Conservation (phyloP, 2,113 vertebrate species). For the Dissostichus mawsoni region DNA sequence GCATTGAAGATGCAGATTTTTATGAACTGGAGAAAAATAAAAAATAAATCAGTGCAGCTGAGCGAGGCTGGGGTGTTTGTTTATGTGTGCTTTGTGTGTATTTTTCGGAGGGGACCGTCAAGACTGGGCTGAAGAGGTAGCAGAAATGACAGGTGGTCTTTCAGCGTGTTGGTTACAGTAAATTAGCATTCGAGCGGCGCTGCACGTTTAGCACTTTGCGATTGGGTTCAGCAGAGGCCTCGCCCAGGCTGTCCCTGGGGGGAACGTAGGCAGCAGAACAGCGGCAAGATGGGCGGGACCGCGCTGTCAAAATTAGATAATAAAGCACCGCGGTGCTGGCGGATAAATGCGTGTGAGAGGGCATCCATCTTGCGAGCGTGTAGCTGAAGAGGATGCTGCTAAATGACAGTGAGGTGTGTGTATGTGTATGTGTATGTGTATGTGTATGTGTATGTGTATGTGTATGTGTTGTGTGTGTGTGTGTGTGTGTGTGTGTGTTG, state of each 20-base stretch:
- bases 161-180: conserved; percentile 78
- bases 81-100: conserved; percentile 21
- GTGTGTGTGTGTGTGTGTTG: conserved; percentile 10
- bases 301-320: conserved; percentile 87
- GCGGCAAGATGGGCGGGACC: conserved; percentile 80
- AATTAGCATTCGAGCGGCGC: conserved; percentile 83
- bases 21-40: conserved; percentile 70
- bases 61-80: conserved; percentile 19
- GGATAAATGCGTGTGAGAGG: conserved; percentile 83
- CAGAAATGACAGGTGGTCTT: conserved; percentile 73
- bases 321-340: conserved; percentile 82
- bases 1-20: conserved; percentile 70
- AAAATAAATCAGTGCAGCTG: conserved; percentile 38
- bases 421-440: conserved; percentile 36
- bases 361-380: conserved; percentile 84
- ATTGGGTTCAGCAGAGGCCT: conserved; percentile 85
- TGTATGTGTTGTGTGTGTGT: not conserved
- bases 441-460: conserved; percentile 20
- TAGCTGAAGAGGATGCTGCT: conserved; percentile 80
- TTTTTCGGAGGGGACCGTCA: conserved; percentile 36
- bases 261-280: conserved; percentile 73
- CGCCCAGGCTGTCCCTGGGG: conserved; percentile 82
- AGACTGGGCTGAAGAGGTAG: conserved; percentile 39
- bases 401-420: conserved; percentile 76
- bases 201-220: conserved; percentile 81